Conservation (phyloP, 2,888 invertebrate genomes). For the Hirtodrosophila cameraria region DNA sequence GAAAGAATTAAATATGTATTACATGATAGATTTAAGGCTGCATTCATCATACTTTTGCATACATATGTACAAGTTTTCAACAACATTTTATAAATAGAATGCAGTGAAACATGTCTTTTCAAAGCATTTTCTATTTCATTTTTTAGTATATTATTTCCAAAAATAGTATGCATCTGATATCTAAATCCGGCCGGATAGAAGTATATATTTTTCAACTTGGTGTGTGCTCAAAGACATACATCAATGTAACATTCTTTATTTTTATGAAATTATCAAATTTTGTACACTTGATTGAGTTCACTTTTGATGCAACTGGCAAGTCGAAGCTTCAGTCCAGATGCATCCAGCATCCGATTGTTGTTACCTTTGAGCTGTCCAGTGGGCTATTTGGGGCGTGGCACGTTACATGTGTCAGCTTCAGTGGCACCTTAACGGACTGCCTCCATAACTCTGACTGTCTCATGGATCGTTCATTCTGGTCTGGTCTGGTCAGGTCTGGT, state of each 20-base stretch:
- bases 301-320: conserved; percentile 59
- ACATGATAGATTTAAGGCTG: too few relatives aligned
- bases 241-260: conserved; percentile 16
- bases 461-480: not conserved
- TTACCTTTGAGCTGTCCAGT: conserved; percentile 3
- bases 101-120: too few relatives aligned
- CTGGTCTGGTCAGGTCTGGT: too few relatives aligned
- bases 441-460: not conserved
- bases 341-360: conserved; percentile 8
- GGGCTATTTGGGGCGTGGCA: not conserved
- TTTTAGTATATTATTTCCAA: too few relatives aligned
- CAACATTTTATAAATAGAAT: too few relatives aligned
- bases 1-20: too few relatives aligned
- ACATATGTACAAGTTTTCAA: too few relatives aligned
- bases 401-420: conserved; percentile 24
- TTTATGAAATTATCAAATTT: conserved; percentile 62
- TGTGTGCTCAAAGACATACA: conserved; percentile 3
- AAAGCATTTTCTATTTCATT: too few relatives aligned
- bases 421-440: conserved; percentile 29
- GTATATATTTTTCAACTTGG: too few relatives aligned
- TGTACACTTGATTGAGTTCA: conserved; percentile 75
- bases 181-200: too few relatives aligned
- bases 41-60: too few relatives aligned
- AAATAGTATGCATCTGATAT: too few relatives aligned
- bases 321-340: conserved; percentile 42